A percentile compares a stretch with the other conserved stretches of the same genome.
phyloP scores from a whole-genome alignment of 2,797 vertebrate genomes.

The Prunella strophiata region DNA sequence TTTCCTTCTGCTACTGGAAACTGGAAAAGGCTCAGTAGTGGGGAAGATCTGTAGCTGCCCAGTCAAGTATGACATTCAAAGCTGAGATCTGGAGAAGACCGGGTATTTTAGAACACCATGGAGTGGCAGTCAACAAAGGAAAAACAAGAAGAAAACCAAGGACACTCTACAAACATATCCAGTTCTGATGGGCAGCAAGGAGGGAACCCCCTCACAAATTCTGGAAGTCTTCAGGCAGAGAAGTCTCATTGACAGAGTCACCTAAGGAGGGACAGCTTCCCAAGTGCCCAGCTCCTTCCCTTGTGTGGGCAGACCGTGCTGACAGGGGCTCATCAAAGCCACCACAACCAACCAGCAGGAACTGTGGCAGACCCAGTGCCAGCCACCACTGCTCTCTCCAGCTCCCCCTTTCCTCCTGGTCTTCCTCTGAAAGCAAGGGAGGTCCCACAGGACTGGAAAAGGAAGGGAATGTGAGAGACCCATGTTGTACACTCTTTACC shows the following conservation, averaged over 20 bases:
- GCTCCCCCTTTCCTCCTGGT: neutral
- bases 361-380: accelerated
- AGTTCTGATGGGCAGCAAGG: neutral
- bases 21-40: accelerated
- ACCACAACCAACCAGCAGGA: accelerated
- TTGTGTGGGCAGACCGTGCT: neutral
- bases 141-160: neutral
- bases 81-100: neutral
- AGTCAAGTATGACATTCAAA: neutral
- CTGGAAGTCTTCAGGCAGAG: neutral
- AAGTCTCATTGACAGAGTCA: neutral
- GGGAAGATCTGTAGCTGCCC: neutral
- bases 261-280: neutral
- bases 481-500: accelerated
- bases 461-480: neutral
- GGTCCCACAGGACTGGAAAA: neutral
- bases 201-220: neutral
- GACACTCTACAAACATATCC: neutral
- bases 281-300: neutral
- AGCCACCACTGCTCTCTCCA: neutral
- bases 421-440: neutral
- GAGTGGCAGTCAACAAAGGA: neutral
- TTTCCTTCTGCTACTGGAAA: neutral
- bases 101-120: neutral
- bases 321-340: neutral